Evolutionary conservation across 2,113 vertebrate genomes (phyloP), one percentile per base, ranked within the genome.

Genomic region (Odocoileus hemionus): DNA sequence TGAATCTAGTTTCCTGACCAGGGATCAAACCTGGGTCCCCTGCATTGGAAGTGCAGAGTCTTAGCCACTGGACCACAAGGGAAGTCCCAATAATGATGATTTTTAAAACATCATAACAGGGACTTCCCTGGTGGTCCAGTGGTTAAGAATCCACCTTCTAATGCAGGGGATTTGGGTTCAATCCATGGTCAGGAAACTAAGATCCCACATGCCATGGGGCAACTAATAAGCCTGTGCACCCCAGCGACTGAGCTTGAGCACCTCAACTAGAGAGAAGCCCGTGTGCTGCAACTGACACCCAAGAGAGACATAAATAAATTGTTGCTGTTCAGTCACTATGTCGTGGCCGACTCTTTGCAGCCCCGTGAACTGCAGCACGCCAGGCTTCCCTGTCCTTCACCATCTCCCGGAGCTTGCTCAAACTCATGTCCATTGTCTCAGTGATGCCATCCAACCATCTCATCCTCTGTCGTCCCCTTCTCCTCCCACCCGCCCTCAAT

Each of bases 371-470:
- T 39, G 67, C n/a, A 39, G 67, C 67, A 36, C 9, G 0, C 64
- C 64, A 70, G 64, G 17, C 64, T 36, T 36, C 64, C 64, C 19
- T 19, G n/a, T 36, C 19, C 3, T 70, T 70, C 4, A 70, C n/a
- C 6, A 21, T 36, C n/a, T 70, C 64, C 64, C 2, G 0, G 64
- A 70, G 64, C 4, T 70, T 36, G n/a, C 64, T 21, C 64, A 70
- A 36, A 36, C 4, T 36, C 9, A 36, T 23, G 36, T 36, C 64
- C 64, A 0, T 23, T 70, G n/a, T 23, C 17, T 70, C 2, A 0
- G n/a, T 70, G n/a, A 70, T 70, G n/a, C 64, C n/a, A 70, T 70
- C 64, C 64, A 36, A 21, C n/a, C 64, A 70, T 70, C 64, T 70
- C n/a, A 23, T 36, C 17, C n/a, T 70, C n/a, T 36, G n/a, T 36